These are phyloP conservation scores for Caradrina clavipalpis DNA, from an alignment of 2,888 invertebrate genomes.

Conservation along the genomic window DNA sequence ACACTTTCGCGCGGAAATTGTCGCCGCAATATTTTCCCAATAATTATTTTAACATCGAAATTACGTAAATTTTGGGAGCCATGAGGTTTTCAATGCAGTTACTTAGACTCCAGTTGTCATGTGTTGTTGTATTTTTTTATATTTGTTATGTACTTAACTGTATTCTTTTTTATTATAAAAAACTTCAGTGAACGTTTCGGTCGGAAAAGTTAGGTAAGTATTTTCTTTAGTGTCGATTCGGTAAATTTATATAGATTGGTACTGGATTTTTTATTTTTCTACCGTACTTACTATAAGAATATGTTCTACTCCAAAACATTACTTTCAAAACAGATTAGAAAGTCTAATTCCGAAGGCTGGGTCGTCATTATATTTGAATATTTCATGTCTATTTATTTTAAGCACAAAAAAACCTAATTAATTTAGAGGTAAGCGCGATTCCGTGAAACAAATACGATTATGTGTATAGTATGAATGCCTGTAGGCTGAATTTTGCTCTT, in stretches of 20 bases:
- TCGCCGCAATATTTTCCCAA: neutral
- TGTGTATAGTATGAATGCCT: no score
- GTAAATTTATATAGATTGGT: slow-evolving; percentile 4
- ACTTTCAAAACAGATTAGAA: neutral
- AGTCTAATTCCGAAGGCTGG: slow-evolving; percentile 1
- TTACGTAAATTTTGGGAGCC: neutral
- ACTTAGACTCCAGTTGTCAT: slow-evolving; percentile 1
- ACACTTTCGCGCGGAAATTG: slow-evolving; percentile 46
- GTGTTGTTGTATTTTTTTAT: slow-evolving; percentile 17
- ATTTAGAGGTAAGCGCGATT: neutral
- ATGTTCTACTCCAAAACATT: no score
- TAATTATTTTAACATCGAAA: neutral
- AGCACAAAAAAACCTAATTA: neutral
- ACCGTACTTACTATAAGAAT: no score
- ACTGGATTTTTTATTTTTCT: neutral
- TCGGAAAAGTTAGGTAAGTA: slow-evolving; percentile 5
- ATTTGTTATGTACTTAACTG: neutral
- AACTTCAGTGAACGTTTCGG: slow-evolving; percentile 11
- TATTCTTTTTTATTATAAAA: neutral
- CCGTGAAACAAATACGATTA: neutral
- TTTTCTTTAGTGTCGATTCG: neutral
- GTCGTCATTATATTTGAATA: neutral
- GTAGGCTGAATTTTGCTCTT: neutral
- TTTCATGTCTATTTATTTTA: neutral
- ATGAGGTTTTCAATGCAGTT: neutral